phyloP scores from a whole-genome alignment of 2,888 invertebrate genomes.

The Watsonalla binaria region DNA sequence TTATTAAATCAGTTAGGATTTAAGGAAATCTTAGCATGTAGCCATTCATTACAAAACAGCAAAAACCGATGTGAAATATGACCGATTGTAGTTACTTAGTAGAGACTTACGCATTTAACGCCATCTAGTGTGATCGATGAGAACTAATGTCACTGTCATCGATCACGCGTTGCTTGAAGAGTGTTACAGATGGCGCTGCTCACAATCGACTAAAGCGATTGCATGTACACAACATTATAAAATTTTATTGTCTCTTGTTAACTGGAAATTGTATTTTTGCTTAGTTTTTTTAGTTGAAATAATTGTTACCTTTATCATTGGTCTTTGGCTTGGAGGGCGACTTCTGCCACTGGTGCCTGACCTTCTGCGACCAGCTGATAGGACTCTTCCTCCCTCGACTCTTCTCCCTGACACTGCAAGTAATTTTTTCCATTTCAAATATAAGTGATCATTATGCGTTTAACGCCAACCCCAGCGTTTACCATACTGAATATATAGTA shows the following conservation, averaged over 20 bases:
- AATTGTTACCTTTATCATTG: conserved; percentile 49
- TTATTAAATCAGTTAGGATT: background rate
- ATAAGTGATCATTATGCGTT: conserved; percentile 9
- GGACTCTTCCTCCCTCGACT: conserved; percentile 75
- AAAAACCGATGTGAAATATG: background rate
- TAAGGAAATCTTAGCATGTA: background rate
- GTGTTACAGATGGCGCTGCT: conserved; percentile 48
- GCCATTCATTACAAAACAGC: background rate
- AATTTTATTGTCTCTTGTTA: no score
- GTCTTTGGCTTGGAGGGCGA: conserved; percentile 55
- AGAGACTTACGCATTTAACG: conserved; percentile 7
- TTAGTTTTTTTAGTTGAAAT: no score
- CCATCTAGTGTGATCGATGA: conserved; percentile 25
- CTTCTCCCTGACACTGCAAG: conserved; percentile 75
- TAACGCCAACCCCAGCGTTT: conserved; percentile 19
- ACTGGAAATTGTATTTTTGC: no score
- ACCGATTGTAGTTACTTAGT: background rate
- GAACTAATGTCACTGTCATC: conserved; percentile 1
- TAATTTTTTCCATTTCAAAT: conserved; percentile 33
- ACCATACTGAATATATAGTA: conserved; percentile 37
- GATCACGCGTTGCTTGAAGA: conserved; percentile 5
- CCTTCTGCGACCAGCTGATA: conserved; percentile 81
- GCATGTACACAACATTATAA: no score
- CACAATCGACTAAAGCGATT: background rate
- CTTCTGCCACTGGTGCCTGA: conserved; percentile 81